These are phyloP conservation scores for Nannospalax galili DNA, from an alignment of 2,113 vertebrate genomes.

Conservation along the genomic window DNA sequence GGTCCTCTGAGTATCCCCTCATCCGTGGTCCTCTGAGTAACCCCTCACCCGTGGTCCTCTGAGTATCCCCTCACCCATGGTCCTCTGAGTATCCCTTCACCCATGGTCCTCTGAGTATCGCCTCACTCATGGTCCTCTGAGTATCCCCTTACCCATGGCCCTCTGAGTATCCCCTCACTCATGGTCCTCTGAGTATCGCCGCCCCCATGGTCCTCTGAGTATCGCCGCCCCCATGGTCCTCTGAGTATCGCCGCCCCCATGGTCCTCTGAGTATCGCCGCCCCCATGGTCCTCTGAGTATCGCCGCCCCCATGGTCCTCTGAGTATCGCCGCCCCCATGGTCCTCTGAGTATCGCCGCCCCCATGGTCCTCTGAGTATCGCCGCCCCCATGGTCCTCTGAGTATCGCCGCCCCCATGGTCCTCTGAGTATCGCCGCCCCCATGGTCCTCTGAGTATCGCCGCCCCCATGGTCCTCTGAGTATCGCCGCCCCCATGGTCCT, in stretches of 20 bases:
- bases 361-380: background rate
- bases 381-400: background rate
- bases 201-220: background rate
- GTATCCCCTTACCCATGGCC: too few relatives aligned
- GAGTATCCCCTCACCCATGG: background rate
- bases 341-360: too few relatives aligned
- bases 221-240: background rate
- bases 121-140: too few relatives aligned
- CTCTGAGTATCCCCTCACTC: background rate
- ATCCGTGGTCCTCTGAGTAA: background rate
- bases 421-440: background rate
- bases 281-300: too few relatives aligned
- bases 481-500: background rate
- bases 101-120: too few relatives aligned
- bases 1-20: background rate
- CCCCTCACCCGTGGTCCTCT: background rate
- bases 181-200: too few relatives aligned
- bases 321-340: background rate
- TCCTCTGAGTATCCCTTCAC: background rate
- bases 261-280: background rate
- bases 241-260: too few relatives aligned
- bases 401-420: too few relatives aligned
- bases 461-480: background rate
- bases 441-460: too few relatives aligned
- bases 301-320: background rate